A percentile compares a stretch with the other conserved stretches of the same genome.
phyloP scores from a whole-genome alignment of 2,888 invertebrate genomes.

The Lasius platythorax region DNA sequence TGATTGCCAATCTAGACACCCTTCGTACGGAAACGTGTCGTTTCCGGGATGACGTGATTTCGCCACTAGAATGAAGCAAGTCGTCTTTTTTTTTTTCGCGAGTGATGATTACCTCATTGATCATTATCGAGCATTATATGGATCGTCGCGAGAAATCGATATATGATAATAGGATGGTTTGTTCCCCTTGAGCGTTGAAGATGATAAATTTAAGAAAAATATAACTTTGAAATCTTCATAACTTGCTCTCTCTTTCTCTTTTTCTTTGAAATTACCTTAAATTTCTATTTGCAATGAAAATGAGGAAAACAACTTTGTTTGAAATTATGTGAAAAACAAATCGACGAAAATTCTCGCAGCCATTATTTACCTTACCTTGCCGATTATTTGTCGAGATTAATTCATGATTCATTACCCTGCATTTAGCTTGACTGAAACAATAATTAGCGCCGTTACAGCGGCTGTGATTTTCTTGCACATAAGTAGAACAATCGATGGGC shows the following conservation, averaged over 20 bases:
- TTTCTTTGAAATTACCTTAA: neutral
- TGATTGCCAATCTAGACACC: constrained; percentile 69
- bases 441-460: constrained; percentile 47
- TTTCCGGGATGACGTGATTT: constrained; percentile 14
- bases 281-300: neutral
- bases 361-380: constrained; percentile 24
- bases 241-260: neutral
- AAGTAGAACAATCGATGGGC: constrained; percentile 55
- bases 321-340: neutral
- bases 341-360: neutral
- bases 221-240: neutral
- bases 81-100: neutral
- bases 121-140: neutral
- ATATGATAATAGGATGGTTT: neutral
- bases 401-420: constrained; percentile 33
- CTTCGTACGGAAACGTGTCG: constrained; percentile 61
- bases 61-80: neutral
- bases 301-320: neutral
- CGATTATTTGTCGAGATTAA: constrained; percentile 34
- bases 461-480: constrained; percentile 49
- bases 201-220: neutral
- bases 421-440: constrained; percentile 41
- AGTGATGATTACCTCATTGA: constrained; percentile 10
- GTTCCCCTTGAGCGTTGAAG: neutral
- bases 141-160: neutral